phyloP scores from a whole-genome alignment of 2,113 vertebrate species.

The Odocoileus virginianus region DNA sequence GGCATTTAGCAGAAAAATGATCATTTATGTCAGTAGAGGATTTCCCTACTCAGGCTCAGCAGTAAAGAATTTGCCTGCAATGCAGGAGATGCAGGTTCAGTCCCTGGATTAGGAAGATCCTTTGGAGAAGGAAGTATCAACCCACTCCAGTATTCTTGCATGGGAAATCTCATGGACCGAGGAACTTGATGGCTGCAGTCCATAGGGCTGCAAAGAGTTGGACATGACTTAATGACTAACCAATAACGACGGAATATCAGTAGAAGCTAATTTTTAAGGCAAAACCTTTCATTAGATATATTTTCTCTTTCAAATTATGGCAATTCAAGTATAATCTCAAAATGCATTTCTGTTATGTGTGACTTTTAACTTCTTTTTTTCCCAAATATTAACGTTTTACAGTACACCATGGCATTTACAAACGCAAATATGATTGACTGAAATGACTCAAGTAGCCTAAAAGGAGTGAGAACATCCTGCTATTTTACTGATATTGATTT shows the following conservation, averaged over 20 bases:
- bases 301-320: not conserved
- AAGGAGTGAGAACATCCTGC: not conserved
- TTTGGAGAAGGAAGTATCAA: not conserved
- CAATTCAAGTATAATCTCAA: slow-evolving; percentile 8
- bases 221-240: not conserved
- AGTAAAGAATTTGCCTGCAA: not conserved
- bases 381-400: slow-evolving; percentile 31
- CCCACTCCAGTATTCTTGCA: not conserved
- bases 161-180: not conserved
- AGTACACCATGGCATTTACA: not conserved
- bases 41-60: not conserved
- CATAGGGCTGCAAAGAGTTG: not conserved
- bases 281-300: not conserved
- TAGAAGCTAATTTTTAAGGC: slow-evolving; percentile 21
- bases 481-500: slow-evolving; percentile 49
- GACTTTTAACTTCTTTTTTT: not conserved
- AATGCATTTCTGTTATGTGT: slow-evolving; percentile 10
- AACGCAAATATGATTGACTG: slow-evolving; percentile 58
- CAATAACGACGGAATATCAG: not conserved
- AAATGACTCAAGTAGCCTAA: slow-evolving; percentile 21
- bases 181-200: not conserved
- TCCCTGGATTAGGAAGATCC: not conserved
- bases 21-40: not conserved
- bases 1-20: not conserved
- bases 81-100: not conserved